These are phyloP conservation scores for Trogon melanurus DNA, from an alignment of 2,113 vertebrate species.

Conservation along the genomic window DNA sequence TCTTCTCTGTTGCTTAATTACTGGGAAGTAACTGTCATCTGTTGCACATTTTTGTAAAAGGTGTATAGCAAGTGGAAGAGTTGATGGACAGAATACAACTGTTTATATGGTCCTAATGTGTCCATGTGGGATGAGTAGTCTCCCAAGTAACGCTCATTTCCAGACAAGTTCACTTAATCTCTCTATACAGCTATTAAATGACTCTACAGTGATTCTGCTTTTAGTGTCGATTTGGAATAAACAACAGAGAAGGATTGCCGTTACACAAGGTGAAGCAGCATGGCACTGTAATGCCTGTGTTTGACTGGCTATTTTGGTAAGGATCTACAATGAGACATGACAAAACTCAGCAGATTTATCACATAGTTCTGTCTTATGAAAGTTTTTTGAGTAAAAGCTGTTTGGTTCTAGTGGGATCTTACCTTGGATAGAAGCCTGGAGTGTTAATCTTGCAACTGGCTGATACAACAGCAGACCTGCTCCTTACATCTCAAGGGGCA, in stretches of 20 bases:
- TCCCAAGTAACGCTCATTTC: background rate
- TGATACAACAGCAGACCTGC: background rate
- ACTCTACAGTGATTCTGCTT: background rate
- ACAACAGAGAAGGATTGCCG: background rate
- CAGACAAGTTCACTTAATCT: background rate
- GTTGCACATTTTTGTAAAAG: background rate
- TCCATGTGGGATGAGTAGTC: background rate
- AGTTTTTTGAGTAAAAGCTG: background rate
- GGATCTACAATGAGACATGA: background rate
- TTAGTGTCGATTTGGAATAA: background rate
- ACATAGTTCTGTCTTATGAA: background rate
- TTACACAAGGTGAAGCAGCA: background rate
- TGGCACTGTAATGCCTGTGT: background rate
- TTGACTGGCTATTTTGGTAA: background rate
- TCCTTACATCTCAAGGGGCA: background rate
- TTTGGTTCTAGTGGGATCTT: background rate
- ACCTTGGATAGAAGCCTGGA: background rate
- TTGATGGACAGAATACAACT: background rate
- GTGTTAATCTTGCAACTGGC: background rate
- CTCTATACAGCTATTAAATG: background rate
- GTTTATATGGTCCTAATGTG: background rate
- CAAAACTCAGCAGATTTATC: background rate
- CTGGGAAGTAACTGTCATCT: background rate
- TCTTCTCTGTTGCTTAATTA: background rate
- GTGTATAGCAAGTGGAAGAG: background rate